A percentile compares a stretch with the other conserved stretches of the same genome.
These are phyloP conservation scores for Bibio marci DNA, from an alignment of 2,888 invertebrate species.

Conservation along the genomic window DNA sequence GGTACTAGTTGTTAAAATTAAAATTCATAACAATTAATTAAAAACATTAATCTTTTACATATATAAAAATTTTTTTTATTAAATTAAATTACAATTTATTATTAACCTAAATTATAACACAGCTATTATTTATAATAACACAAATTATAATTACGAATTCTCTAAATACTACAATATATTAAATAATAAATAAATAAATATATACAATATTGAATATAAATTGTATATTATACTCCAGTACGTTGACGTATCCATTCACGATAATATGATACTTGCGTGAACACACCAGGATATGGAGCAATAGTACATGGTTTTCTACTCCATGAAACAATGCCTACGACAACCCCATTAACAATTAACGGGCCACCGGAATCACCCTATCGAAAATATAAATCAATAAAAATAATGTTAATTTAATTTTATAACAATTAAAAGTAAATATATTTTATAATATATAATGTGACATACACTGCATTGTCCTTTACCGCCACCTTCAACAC, in stretches of 20 bases:
- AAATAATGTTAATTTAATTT: slow-evolving; percentile 10
- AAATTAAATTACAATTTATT: too few species aligned
- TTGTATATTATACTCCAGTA: slow-evolving; percentile 2
- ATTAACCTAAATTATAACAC: too few species aligned
- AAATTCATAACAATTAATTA: too few species aligned
- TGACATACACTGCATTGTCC: slow-evolving; percentile 28
- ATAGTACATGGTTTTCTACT: slow-evolving; percentile 29
- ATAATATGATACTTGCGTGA: slow-evolving; percentile 24
- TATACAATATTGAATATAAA: too few species aligned
- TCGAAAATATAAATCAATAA: slow-evolving; percentile 10
- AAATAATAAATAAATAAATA: too few species aligned
- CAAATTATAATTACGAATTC: too few species aligned
- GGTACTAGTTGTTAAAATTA: too few species aligned
- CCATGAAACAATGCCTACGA: slow-evolving; percentile 31
- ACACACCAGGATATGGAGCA: slow-evolving; percentile 29
- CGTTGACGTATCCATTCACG: slow-evolving; percentile 16
- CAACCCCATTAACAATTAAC: slow-evolving; percentile 20
- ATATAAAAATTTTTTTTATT: too few species aligned
- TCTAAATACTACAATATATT: too few species aligned
- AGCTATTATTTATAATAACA: too few species aligned
- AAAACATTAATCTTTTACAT: too few species aligned
- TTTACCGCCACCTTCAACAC: slow-evolving; percentile 28
- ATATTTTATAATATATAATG: background rate
- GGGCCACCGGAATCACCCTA: slow-evolving; percentile 31
- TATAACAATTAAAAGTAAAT: too few species aligned